phyloP scores from a whole-genome alignment of 2,888 invertebrate species.

The Caenorhabditis zanzibari region DNA sequence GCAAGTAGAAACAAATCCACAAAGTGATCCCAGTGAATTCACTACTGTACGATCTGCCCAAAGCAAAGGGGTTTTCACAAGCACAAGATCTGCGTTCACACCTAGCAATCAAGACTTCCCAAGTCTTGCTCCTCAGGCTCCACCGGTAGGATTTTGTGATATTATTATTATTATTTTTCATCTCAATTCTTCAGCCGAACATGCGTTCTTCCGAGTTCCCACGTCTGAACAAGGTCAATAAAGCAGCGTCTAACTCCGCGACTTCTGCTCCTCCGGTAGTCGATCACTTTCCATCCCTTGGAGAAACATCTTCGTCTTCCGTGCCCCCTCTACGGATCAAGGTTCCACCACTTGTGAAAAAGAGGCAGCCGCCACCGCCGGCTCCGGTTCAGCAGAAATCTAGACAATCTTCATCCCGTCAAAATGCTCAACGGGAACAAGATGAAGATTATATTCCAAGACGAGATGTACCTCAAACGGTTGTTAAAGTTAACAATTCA shows the following conservation, averaged over 20 bases:
- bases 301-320: constrained; percentile 37
- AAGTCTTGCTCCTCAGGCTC: constrained; percentile 59
- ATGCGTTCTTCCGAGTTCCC: constrained; percentile 69
- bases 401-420: constrained; percentile 2
- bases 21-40: constrained; percentile 66
- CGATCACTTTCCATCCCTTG: constrained; percentile 68
- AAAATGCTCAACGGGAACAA: constrained; percentile 5
- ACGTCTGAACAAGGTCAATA: constrained; percentile 66
- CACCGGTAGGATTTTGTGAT: constrained; percentile 38
- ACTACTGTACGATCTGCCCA: constrained; percentile 77
- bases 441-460: constrained; percentile 30
- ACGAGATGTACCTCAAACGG: constrained; percentile 56
- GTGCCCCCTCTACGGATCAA: constrained; percentile 42
- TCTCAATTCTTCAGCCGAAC: constrained; percentile 42
- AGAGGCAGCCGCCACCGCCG: constrained; percentile 43
- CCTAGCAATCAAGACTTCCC: constrained; percentile 67
- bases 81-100: constrained; percentile 42
- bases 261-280: constrained; percentile 43
- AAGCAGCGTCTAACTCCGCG: constrained; percentile 7
- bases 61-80: constrained; percentile 46
- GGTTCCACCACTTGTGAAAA: constrained; percentile 46
- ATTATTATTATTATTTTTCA: neutral
- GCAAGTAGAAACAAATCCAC: constrained; percentile 49
- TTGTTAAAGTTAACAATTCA: constrained; percentile 56
- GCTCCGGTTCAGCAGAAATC: constrained; percentile 11